Evolutionary conservation across 2,797 vertebrate genomes (phyloP).

Genomic region (Sebastes flavidus): DNA sequence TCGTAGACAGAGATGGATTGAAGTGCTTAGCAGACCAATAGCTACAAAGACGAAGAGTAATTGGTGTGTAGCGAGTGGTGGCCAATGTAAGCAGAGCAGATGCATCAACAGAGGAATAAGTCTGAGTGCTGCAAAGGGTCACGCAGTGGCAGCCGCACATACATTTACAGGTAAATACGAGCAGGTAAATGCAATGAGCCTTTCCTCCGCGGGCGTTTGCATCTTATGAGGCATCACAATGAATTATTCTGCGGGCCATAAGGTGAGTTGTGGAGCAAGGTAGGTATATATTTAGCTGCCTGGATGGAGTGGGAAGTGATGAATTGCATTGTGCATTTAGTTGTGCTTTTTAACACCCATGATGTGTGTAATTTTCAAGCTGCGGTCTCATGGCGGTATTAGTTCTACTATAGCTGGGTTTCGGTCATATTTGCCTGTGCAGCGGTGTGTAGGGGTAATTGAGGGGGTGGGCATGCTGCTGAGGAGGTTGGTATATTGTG

Average conservation of each 20-base stretch:
- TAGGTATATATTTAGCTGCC: constrained; percentile 48
- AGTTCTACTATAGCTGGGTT: neutral
- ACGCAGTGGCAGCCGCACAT: constrained; percentile 56
- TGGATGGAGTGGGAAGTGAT: constrained; percentile 32
- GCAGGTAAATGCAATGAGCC: constrained; percentile 62
- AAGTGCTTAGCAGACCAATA: constrained; percentile 84
- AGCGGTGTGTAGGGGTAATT: constrained; percentile 49
- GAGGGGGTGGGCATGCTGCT: constrained; percentile 51
- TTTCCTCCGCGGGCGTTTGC: constrained; percentile 43
- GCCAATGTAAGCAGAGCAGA: constrained; percentile 80
- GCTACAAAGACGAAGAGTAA: constrained; percentile 84
- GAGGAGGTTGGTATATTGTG: constrained; percentile 65
- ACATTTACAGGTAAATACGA: constrained; percentile 74
- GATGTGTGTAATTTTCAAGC: constrained; percentile 32
- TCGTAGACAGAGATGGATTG: constrained; percentile 83
- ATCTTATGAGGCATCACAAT: constrained; percentile 61
- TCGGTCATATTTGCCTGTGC: constrained; percentile 17
- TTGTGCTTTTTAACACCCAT: constrained; percentile 46
- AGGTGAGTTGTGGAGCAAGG: constrained; percentile 64
- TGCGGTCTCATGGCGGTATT: neutral
- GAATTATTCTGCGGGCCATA: constrained; percentile 65
- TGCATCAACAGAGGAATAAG: constrained; percentile 78
- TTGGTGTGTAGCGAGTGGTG: constrained; percentile 76
- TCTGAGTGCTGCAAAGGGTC: constrained; percentile 71
- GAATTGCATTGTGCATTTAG: constrained; percentile 20